Evolutionary conservation across 2,113 vertebrate genomes (phyloP).

Genomic region (Numida meleagris): DNA sequence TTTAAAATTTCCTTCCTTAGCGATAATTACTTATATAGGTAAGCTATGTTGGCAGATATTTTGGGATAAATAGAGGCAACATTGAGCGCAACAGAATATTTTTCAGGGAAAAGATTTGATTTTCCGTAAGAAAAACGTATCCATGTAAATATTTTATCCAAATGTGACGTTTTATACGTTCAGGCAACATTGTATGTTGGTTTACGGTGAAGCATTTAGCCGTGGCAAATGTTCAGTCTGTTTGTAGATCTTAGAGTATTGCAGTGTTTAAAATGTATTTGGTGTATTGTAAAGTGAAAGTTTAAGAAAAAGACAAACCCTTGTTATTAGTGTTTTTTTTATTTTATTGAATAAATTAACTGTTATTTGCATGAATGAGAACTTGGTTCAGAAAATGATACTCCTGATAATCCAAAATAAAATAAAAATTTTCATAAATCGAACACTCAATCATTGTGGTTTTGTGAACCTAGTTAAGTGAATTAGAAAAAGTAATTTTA

Average conservation of each 20-base stretch:
- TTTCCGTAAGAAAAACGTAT: background rate
- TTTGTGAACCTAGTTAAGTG: background rate
- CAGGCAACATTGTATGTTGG: accelerated
- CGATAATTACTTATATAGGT: slow-evolving; percentile 12
- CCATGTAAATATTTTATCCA: background rate
- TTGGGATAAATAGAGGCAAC: background rate
- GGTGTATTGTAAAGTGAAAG: background rate
- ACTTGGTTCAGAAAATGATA: slow-evolving; percentile 31
- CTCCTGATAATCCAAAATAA: slow-evolving; percentile 40
- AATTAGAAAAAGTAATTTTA: slow-evolving; percentile 62
- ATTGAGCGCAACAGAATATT: background rate
- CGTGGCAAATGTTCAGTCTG: background rate
- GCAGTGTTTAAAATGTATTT: background rate
- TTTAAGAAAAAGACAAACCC: background rate
- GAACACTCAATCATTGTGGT: background rate
- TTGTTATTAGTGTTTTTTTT: background rate
- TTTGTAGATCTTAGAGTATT: background rate
- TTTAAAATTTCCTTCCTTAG: slow-evolving; percentile 15
- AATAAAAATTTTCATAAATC: slow-evolving; percentile 48
- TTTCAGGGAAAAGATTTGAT: background rate
- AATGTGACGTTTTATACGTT: background rate
- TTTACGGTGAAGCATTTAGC: background rate
- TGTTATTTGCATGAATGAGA: slow-evolving; percentile 27
- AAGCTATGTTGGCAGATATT: background rate
- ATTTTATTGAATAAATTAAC: slow-evolving; percentile 34